Evolutionary conservation across 2,113 vertebrate genomes (phyloP).

Genomic region (Poecile atricapillus): DNA sequence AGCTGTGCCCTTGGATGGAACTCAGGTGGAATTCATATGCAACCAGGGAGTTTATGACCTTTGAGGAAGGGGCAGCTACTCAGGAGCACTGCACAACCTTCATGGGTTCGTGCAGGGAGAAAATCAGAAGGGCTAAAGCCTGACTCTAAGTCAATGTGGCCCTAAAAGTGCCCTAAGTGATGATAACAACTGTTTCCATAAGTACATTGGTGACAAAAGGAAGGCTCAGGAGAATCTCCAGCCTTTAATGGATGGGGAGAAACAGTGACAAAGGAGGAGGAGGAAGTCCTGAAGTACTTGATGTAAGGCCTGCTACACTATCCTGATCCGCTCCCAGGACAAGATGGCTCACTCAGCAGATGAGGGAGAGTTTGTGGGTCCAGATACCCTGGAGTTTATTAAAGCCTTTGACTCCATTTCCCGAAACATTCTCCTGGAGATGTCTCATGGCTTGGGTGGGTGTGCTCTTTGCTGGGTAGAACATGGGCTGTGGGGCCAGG

Average conservation of each 20-base stretch:
- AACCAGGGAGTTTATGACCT: neutral
- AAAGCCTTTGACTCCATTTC: neutral
- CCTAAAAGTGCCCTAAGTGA: neutral
- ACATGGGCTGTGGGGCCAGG: no score
- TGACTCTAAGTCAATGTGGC: neutral
- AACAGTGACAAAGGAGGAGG: neutral
- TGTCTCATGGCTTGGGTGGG: neutral
- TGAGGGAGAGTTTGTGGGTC: neutral
- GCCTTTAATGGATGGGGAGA: neutral
- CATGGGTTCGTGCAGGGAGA: neutral
- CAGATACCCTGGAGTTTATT: neutral
- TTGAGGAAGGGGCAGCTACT: neutral
- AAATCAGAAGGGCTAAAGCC: neutral
- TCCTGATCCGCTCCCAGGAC: neutral
- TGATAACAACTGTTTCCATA: neutral
- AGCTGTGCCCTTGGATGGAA: accelerated
- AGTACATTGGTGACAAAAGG: neutral
- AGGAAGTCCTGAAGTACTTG: neutral
- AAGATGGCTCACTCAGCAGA: neutral
- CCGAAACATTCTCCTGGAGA: neutral
- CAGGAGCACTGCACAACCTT: no score
- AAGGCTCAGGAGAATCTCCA: neutral
- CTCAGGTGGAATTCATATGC: neutral
- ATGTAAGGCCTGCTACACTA: neutral
- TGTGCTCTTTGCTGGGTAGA: neutral